Evolutionary conservation across 2,888 invertebrate genomes (phyloP).

Genomic region (Acleris literana): DNA sequence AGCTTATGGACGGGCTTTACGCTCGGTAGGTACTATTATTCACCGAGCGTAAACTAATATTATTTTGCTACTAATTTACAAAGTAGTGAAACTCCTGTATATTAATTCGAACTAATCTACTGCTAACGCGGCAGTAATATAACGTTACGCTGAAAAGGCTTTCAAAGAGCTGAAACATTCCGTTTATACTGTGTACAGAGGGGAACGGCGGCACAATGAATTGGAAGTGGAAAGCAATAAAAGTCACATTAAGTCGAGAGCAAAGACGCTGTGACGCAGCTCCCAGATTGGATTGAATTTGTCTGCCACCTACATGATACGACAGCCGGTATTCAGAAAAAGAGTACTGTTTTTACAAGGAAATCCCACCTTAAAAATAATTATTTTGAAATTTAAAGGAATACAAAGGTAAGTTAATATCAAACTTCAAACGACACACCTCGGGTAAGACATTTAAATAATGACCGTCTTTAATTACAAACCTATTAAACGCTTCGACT

Average conservation of each 20-base stretch:
- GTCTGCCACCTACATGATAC: slow-evolving; percentile 48
- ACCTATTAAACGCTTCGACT: slow-evolving; percentile 45
- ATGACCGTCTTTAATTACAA: slow-evolving; percentile 37
- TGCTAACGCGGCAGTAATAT: slow-evolving; percentile 23
- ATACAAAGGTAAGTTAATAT: slow-evolving; percentile 28
- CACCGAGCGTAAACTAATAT: no score
- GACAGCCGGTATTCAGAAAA: not conserved
- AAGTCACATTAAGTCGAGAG: slow-evolving; percentile 79
- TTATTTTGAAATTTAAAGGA: slow-evolving; percentile 14
- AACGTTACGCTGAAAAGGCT: slow-evolving; percentile 24
- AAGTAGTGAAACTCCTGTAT: not conserved
- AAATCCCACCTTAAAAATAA: not conserved
- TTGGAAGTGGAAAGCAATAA: slow-evolving; percentile 71
- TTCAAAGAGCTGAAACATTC: slow-evolving; percentile 51
- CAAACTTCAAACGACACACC: slow-evolving; percentile 43
- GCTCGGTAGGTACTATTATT: no score
- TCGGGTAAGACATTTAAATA: slow-evolving; percentile 48
- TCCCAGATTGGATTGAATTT: slow-evolving; percentile 57
- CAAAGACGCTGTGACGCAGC: slow-evolving; percentile 55
- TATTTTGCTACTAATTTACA: no score
- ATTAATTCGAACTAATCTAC: slow-evolving; percentile 10
- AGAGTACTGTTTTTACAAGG: not conserved
- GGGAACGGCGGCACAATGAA: slow-evolving; percentile 58
- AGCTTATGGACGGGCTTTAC: no score
- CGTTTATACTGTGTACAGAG: slow-evolving; percentile 53